Conservation (phyloP, 2,113 vertebrate genomes). For the Cheilinus undulatus region DNA sequence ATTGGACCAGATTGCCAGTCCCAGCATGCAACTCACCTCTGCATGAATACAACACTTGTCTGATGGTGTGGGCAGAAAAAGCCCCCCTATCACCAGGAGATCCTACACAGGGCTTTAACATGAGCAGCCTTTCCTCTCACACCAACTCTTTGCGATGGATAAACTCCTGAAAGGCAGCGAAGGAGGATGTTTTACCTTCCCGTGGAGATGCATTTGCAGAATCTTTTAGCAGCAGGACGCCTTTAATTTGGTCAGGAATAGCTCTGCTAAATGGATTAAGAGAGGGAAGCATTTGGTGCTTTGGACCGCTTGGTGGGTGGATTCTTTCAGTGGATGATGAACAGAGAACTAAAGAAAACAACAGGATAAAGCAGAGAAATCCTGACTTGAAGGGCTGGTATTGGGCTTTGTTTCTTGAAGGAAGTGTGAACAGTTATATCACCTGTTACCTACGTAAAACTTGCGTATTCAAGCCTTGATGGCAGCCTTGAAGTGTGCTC, state of each 20-base stretch:
- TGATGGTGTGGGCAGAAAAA: conserved; percentile 80
- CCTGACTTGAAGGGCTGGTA: conserved; percentile 1
- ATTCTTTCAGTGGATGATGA: conserved; percentile 40
- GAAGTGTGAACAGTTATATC: neutral
- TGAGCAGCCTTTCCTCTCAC: conserved; percentile 56
- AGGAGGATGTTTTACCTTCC: conserved; percentile 22
- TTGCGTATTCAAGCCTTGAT: conserved; percentile 28
- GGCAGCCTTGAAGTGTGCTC: conserved; percentile 3
- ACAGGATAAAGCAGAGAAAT: conserved; percentile 4
- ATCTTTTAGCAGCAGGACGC: conserved; percentile 40
- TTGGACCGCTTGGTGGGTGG: conserved; percentile 42
- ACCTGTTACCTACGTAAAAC: neutral
- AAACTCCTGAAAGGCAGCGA: conserved; percentile 14
- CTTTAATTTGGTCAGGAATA: conserved; percentile 50
- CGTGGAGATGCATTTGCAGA: conserved; percentile 38
- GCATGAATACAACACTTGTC: conserved; percentile 85
- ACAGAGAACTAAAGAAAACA: conserved; percentile 15
- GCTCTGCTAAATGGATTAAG: conserved; percentile 56
- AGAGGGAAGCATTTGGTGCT: conserved; percentile 55
- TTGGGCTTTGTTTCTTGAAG: conserved; percentile 22
- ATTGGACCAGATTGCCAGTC: conserved; percentile 76
- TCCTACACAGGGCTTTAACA: conserved; percentile 75
- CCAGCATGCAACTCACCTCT: conserved; percentile 85
- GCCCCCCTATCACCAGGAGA: conserved; percentile 68
- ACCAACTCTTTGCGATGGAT: conserved; percentile 49